Conservation (phyloP, 2,888 invertebrate genomes). For the Elysia crispata region DNA sequence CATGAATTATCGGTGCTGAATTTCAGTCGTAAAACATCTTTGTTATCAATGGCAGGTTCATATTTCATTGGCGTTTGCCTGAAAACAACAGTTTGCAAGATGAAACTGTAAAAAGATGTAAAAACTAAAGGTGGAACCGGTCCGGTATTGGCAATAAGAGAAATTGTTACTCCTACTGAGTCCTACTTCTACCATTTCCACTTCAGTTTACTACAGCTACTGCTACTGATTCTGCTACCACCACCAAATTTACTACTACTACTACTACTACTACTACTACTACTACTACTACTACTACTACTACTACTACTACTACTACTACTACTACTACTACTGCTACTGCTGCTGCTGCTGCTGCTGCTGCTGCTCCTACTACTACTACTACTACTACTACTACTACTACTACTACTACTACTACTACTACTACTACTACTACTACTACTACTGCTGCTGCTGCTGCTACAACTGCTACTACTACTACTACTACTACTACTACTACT, state of each 20-base stretch:
- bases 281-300: slow-evolving; percentile 9
- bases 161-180: no score
- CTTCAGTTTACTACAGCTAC: neutral
- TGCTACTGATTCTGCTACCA: no score
- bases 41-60: no score
- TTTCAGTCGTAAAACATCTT: no score
- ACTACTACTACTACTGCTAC: slow-evolving; percentile 7
- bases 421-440: slow-evolving; percentile 20
- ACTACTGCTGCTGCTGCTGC: slow-evolving; percentile 5
- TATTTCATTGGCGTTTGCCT: no score
- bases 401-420: neutral
- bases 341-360: slow-evolving; percentile 4
- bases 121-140: no score
- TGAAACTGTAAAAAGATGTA: no score
- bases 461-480: slow-evolving; percentile 24
- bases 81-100: no score
- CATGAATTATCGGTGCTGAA: no score
- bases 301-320: slow-evolving; percentile 9
- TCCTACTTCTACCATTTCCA: neutral
- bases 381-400: neutral
- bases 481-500: slow-evolving; percentile 21
- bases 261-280: slow-evolving; percentile 4
- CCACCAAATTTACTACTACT: neutral
- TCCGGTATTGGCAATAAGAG: no score
- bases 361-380: no score